A percentile compares a stretch with the other conserved stretches of the same genome.
Conservation (phyloP, 2,113 vertebrate species). For the Phyllopteryx taeniolatus region DNA sequence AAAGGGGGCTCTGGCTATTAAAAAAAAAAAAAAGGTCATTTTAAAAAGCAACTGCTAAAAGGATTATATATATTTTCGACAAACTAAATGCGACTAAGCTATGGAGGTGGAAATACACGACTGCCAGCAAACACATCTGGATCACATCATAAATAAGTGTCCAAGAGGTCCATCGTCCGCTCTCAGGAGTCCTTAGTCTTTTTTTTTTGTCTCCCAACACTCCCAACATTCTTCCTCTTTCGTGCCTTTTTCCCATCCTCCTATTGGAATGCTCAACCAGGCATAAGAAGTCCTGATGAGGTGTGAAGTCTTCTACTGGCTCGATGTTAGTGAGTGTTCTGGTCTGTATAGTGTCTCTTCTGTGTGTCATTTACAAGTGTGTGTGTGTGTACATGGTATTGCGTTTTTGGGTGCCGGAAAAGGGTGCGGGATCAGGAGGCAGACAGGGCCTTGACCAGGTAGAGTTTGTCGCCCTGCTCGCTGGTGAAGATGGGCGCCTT, state of each 20-base stretch:
- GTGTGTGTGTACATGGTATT: conserved; percentile 4
- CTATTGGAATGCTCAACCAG: conserved; percentile 73
- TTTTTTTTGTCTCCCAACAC: conserved; percentile 20
- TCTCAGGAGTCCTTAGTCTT: conserved; percentile 59
- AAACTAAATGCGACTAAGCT: conserved; percentile 62
- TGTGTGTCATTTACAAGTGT: conserved; percentile 9
- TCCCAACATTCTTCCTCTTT: conserved; percentile 41
- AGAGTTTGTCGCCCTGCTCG: conserved; percentile 90
- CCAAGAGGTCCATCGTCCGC: conserved; percentile 62
- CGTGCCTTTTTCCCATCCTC: conserved; percentile 40
- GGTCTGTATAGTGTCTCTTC: conserved; percentile 31
- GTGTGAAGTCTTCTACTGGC: conserved; percentile 59
- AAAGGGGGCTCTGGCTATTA: conserved; percentile 43
- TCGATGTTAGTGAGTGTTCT: conserved; percentile 58
- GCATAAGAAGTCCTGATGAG: conserved; percentile 59
- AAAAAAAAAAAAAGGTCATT: conserved; percentile 55
- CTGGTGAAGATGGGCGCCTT: conserved; percentile 92
- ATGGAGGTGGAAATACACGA: conserved; percentile 73
- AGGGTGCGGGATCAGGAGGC: conserved; percentile 75
- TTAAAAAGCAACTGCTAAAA: conserved; percentile 64
- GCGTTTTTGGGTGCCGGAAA: conserved; percentile 29
- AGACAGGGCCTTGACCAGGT: conserved; percentile 84
- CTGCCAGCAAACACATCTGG: conserved; percentile 68
- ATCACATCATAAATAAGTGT: conserved; percentile 65
- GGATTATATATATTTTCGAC: conserved; percentile 68